Conservation (phyloP, 2,113 vertebrate species). For the Muscicapa adusta region DNA sequence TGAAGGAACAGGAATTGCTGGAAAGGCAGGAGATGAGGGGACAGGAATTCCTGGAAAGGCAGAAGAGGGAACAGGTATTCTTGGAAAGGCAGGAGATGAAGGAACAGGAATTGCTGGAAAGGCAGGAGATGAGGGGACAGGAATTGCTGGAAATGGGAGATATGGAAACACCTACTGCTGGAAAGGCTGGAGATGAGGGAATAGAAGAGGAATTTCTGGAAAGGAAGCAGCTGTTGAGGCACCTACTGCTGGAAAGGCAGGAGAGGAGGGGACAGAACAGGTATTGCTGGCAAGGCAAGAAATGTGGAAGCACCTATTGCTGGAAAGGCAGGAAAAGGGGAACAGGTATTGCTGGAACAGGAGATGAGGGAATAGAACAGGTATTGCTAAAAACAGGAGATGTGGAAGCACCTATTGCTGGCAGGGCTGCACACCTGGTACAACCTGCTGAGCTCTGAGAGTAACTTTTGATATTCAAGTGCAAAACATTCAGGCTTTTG, state of each 20-base stretch:
- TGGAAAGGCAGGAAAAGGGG: neutral
- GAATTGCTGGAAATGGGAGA: neutral
- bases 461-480: neutral
- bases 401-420: neutral
- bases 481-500: conserved; percentile 32
- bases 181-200: neutral
- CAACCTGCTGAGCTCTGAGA: neutral
- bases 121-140: neutral
- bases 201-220: neutral
- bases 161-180: neutral
- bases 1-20: neutral
- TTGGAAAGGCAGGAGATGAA: no score
- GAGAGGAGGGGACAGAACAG: neutral
- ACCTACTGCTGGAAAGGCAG: neutral
- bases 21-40: neutral
- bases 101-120: neutral
- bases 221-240: no score
- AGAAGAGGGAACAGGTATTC: no score
- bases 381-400: neutral
- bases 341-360: neutral
- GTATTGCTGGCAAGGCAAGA: neutral
- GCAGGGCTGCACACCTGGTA: neutral
- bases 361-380: neutral
- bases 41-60: no score
- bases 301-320: neutral